Base-by-base conservation (phyloP, 2,888 invertebrate species). In the Bunonema sp. region DNA sequence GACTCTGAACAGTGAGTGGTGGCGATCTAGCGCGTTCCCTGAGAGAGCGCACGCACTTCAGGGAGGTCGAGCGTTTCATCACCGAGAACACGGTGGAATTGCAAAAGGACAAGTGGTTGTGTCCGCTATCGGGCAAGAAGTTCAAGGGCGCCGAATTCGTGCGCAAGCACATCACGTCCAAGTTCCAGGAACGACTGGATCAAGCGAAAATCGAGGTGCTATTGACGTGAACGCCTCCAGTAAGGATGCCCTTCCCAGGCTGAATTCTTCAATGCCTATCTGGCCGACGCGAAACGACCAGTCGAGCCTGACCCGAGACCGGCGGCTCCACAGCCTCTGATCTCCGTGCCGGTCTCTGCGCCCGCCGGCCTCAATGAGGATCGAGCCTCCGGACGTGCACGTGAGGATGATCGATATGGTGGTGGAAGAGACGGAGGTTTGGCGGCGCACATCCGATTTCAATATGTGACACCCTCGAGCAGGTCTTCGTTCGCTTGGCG, bases 61-160 rank as follows among this genome's bases (percentile, higher is more conserved):
- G 53, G 36, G 85, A 84, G 72, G 82, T 89, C 1, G 89, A 91
- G 63, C 87, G 87, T 70, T 91, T 97, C 70, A 81, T 97, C 15
- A 80, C 82, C 61, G 82, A 87, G 0, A 97, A 97, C 70, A 89
- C 89, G 0, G 85, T 93, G 66, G 93, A 97, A 72, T 69, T 97
- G 51, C 84, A 85, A 0, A 89, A 89, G 69, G 97, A 93, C 70
- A 97, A 97, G 64, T 97, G 93, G 93, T 71, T 97, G 52, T 97
- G 97, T 71, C 97, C 97, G 0, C 74, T 97, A 7, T 91, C 89
- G 41, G 93, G 93, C 1, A 97, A 97, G 71, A 97, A 97, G 70
- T 97, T 97, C 73, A 97, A 93, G 70, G 34, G 18, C 0, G 91
- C 93, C 0, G 93, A 97, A 70, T 97, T 91, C 72, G 89, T 97